Conservation (phyloP, 2,797 vertebrate genomes). For the Heterohyrax brucei region DNA sequence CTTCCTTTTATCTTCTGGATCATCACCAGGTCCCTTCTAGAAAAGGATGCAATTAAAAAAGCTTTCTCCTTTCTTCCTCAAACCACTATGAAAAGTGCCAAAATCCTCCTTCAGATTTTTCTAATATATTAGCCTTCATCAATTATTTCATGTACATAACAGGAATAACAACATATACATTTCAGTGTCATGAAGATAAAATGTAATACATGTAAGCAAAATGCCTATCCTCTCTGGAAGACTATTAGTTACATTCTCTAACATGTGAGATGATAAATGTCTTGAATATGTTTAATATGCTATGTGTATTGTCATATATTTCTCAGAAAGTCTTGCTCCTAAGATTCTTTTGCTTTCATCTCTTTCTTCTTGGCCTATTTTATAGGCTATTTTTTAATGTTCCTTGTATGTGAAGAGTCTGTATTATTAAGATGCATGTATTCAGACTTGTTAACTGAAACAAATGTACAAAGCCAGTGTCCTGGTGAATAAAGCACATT, state of each 20-base stretch:
- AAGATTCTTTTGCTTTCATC: background rate
- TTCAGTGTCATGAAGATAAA: background rate
- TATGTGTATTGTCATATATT: background rate
- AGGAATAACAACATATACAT: background rate
- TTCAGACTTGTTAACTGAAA: slow-evolving; percentile 49
- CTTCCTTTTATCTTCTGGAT: background rate
- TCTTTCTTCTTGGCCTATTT: background rate
- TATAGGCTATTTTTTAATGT: slow-evolving; percentile 38
- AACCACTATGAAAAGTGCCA: background rate
- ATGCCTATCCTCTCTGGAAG: background rate
- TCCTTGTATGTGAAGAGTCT: background rate
- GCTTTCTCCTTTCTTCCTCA: background rate
- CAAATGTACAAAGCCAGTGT: slow-evolving; percentile 1
- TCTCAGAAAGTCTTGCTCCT: background rate
- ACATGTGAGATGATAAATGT: background rate
- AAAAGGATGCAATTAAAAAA: background rate
- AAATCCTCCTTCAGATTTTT: background rate
- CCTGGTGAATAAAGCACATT: slow-evolving; percentile 34
- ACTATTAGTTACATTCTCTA: background rate
- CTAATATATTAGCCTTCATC: background rate
- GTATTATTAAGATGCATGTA: slow-evolving; percentile 14
- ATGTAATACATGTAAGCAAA: background rate
- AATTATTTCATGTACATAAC: background rate
- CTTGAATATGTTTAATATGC: background rate
- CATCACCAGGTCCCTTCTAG: background rate